These are phyloP conservation scores for Cinclus cinclus DNA, from an alignment of 2,113 vertebrate genomes.

Conservation along the genomic window DNA sequence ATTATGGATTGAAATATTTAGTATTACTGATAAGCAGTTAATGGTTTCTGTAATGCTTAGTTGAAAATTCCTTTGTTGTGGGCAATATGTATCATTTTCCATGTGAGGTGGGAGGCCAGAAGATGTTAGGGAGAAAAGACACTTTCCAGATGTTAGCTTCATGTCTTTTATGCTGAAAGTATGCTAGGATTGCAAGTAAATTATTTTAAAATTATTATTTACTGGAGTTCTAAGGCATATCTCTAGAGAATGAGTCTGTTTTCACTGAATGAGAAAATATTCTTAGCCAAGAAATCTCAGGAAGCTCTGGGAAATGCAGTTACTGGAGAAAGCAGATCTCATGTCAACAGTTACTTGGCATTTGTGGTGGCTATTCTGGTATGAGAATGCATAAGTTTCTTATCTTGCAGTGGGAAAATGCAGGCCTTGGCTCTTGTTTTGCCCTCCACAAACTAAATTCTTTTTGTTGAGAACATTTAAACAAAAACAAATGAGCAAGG, in stretches of 20 bases:
- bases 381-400: neutral
- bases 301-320: slow-evolving; percentile 4
- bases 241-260: neutral
- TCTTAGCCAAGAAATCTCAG: neutral
- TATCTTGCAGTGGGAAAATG: slow-evolving; percentile 18
- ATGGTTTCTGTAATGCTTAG: neutral
- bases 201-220: neutral
- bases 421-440: neutral
- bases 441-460: neutral
- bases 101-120: neutral
- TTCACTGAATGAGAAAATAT: neutral
- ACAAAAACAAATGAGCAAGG: neutral
- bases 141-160: neutral
- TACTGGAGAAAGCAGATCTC: neutral
- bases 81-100: neutral
- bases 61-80: neutral
- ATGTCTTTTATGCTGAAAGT: neutral
- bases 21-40: neutral
- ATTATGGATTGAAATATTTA: neutral
- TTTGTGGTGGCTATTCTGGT: neutral
- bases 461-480: neutral
- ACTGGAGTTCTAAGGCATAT: neutral
- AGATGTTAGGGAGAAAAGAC: neutral
- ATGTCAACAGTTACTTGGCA: neutral
- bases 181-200: neutral